Base-by-base conservation (phyloP, 2,797 vertebrate species). In the Anguilla anguilla region DNA sequence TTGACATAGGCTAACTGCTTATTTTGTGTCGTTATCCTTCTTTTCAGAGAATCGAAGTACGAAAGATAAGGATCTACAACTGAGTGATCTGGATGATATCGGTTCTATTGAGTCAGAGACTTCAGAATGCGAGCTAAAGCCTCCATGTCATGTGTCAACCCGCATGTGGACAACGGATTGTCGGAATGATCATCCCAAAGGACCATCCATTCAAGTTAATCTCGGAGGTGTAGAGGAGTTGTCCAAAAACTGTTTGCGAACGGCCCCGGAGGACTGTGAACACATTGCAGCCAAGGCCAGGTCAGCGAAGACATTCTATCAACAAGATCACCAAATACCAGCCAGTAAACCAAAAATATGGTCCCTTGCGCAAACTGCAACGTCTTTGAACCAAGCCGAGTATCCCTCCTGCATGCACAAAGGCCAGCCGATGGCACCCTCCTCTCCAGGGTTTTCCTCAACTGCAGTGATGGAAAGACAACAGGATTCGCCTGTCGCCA, bases 321-420 rank as follows among this genome's bases (percentile, higher is more conserved):
- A 92, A 86, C 95, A 96, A 89, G 97, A 97, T 89, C 92, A 95
- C 90, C 94, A 92, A 90, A 95, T 92, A 49, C 89, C 93, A 85
- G 96, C 97, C 86, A 91, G 86, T 91, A 99, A 99, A 91, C 97
- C 98, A 67, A 99, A 99, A 95, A 99, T 99, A 88, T 99, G 99
- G 99, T 99, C 99, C 17, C 97, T 99, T 74, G 98, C 98, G 53
- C 98, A 97, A 93, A 99, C 98, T 0, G 98, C 98, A 25, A 98
- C 95, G 35, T 97, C 97, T 59, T 92, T 98, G 92, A 97, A 95
- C 88, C 96, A 97, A 95, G 94, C 96, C 53, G 97, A 98, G 85
- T 98, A 97, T 91, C 96, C 97, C 0, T 97, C 98, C 0, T 99
- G 98, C 92, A 99, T 99, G 98, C 95, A 98, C 90, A 96, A 95